These are phyloP conservation scores for Mobula hypostoma DNA, from an alignment of 2,113 vertebrate genomes.

Conservation along the genomic window DNA sequence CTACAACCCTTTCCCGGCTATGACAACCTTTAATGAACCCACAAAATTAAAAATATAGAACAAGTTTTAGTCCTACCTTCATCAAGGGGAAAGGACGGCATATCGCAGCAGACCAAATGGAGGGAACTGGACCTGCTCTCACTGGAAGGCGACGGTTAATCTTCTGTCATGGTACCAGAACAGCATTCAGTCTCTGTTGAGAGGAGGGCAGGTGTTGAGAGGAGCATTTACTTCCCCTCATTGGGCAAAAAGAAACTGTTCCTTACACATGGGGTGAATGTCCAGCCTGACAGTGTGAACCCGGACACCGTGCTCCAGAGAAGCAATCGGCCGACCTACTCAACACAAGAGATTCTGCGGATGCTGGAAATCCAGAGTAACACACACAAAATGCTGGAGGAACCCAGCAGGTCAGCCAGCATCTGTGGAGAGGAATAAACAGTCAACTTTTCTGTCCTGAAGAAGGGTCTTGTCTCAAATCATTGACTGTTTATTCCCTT, in stretches of 20 bases:
- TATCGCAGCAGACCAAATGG: conserved; percentile 50
- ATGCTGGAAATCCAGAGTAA: too few relatives aligned
- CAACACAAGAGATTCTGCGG: too few relatives aligned
- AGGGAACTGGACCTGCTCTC: conserved; percentile 49
- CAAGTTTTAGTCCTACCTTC: conserved; percentile 65
- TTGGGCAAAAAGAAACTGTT: not conserved
- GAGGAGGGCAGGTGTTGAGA: not conserved
- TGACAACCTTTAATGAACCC: too few relatives aligned
- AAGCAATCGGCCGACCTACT: not conserved
- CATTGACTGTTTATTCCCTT: too few relatives aligned
- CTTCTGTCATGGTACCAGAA: conserved; percentile 43
- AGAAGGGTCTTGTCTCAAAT: too few relatives aligned
- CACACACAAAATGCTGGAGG: too few relatives aligned
- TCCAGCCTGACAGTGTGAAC: too few relatives aligned
- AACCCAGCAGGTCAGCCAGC: too few relatives aligned
- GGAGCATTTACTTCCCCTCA: not conserved
- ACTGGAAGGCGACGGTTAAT: conserved; percentile 51
- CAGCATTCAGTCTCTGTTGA: conserved; percentile 35
- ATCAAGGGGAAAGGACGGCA: conserved; percentile 90
- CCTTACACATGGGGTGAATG: not conserved
- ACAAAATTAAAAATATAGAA: too few relatives aligned
- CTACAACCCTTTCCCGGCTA: too few relatives aligned
- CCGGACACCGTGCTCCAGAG: not conserved
- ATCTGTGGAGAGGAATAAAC: too few relatives aligned
- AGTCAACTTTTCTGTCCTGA: too few relatives aligned